Base-by-base conservation (phyloP, 1,140 invertebrate genomes). In the Glossosoma conforme region DNA sequence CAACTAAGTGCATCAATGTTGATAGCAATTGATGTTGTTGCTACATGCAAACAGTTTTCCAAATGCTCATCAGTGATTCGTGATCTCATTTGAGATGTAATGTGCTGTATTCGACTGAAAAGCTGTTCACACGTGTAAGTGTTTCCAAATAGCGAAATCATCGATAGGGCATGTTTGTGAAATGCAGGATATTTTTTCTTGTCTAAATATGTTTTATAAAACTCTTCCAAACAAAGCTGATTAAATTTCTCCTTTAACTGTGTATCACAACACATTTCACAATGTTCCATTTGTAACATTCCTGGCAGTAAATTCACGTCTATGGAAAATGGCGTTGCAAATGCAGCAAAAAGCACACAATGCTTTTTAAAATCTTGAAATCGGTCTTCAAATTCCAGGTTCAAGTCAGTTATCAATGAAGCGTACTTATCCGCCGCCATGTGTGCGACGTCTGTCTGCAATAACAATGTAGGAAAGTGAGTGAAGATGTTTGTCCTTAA, bases 361-460 rank as follows among this genome's bases (percentile, higher is more conserved):
- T 46, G 44, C 20, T 46, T 46, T 46, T 46, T 46, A 36, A 40
- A 48, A 48, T 48, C 46, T 48, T 48, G 35, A 48, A 48, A 48
- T 48, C 35, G 46, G 46, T 48, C 18, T 48, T 48, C 46, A 20
- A 46, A 46, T 46, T 46, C 44, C 17, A 46, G 32, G 18, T 46
- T 46, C 44, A 46, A 46, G 44, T 46, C 35, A 20, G 35, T 10
- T 46, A 46, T 46, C 44, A 46, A 46, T 20, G 44, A 46, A 37
- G 44, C 30, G 30, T 44, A 33, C 32, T 44, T 44, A 44, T 44
- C 30, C 43, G 24, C 43, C 30, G 24, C 43, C 25, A 33, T 25
- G 2, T 46, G 44, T 35, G 44, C 37, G 15, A 37, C 33, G 15
- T 46, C 44, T 35, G 44, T 9, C 22, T 46, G 30, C 44, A 36